Evolutionary conservation across 2,113 vertebrate genomes (phyloP).

Genomic region (Morone chrysops): DNA sequence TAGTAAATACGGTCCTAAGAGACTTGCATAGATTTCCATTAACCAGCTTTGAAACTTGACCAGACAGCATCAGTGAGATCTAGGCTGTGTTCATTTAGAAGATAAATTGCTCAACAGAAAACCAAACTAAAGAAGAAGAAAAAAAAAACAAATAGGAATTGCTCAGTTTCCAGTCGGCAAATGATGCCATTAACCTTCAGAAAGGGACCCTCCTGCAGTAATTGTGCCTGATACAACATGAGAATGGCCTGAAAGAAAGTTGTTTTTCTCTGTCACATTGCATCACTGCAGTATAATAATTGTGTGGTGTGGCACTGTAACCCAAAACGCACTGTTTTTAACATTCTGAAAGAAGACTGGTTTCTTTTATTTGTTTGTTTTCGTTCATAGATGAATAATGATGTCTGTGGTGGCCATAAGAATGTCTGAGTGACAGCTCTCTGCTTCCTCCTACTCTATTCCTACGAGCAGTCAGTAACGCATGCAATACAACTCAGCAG

Average conservation of each 20-base stretch:
- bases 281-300: not conserved
- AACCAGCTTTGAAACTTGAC: constrained; percentile 7
- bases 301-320: not conserved
- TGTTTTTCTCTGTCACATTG: not conserved
- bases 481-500: not conserved
- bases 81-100: constrained; percentile 23
- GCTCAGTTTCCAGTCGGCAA: constrained; percentile 9
- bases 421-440: not conserved
- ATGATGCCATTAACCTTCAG: constrained; percentile 36
- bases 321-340: not conserved
- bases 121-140: not conserved
- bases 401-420: not conserved
- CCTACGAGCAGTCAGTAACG: not conserved
- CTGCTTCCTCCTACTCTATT: not conserved
- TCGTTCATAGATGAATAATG: not conserved
- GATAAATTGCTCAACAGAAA: constrained; percentile 24
- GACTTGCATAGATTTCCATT: constrained; percentile 30
- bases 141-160: constrained; percentile 19
- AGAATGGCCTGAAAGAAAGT: not conserved
- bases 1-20: not conserved
- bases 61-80: not conserved
- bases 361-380: not conserved
- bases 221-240: not conserved
- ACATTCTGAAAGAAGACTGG: not conserved
- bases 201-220: not conserved